Percentiles rank a stretch among this genome's conserved stretches.
These are phyloP conservation scores for Lamellibrachia columna DNA, from an alignment of 2,888 invertebrate species.

Conservation along the genomic window DNA sequence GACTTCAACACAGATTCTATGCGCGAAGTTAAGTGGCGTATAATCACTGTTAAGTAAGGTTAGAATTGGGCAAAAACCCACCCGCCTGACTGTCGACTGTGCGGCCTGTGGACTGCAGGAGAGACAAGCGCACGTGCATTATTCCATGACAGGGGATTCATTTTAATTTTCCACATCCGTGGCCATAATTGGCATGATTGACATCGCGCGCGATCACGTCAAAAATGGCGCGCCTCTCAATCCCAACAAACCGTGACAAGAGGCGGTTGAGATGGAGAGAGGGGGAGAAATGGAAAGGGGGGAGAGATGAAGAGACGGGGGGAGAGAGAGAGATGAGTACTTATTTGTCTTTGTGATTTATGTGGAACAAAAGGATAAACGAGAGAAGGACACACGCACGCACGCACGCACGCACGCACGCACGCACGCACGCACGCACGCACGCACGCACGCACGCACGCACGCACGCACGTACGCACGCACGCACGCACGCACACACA, in stretches of 20 bases:
- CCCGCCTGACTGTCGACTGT: background rate
- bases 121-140: background rate
- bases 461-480: background rate
- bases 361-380: too few relatives aligned
- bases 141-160: background rate
- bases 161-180: background rate
- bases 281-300: background rate
- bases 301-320: background rate
- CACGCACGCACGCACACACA: background rate
- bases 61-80: background rate
- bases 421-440: background rate
- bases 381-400: background rate
- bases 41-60: background rate
- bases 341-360: background rate
- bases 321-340: background rate
- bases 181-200: background rate
- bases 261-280: background rate
- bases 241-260: background rate
- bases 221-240: background rate
- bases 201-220: background rate
- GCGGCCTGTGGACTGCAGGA: background rate
- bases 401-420: background rate
- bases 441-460: background rate
- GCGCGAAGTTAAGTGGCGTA: background rate
- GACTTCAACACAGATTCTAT: background rate